Percentiles rank a stretch among this genome's conserved stretches.
phyloP scores from a whole-genome alignment of 2,888 invertebrate species.

The Gryllus longicercus region DNA sequence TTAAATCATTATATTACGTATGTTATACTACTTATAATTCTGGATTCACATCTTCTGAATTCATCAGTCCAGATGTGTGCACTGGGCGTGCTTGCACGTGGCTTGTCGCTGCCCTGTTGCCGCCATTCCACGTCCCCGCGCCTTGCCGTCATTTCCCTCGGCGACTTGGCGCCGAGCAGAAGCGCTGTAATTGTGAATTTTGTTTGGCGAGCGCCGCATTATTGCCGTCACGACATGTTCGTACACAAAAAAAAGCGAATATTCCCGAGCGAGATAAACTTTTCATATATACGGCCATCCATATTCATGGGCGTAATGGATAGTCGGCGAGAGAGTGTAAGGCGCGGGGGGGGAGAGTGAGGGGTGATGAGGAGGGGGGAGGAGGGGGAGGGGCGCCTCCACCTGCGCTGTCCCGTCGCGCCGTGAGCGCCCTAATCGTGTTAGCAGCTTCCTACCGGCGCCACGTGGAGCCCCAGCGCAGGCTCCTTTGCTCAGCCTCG shows the following conservation, averaged over 20 bases:
- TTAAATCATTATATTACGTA: no score
- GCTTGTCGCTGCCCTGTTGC: no score
- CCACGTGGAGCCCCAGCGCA: neutral
- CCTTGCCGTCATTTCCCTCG: no score
- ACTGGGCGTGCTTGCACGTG: no score
- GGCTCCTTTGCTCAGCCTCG: no score
- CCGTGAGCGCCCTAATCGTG: neutral
- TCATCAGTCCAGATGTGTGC: no score
- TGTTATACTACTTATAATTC: no score
- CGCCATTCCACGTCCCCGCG: no score
- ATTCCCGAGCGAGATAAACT: neutral
- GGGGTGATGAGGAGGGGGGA: neutral
- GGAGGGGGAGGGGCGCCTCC: neutral
- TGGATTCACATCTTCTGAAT: no score
- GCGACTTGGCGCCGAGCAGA: no score
- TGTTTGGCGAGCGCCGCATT: neutral
- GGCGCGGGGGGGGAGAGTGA: neutral
- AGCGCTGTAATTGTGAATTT: no score
- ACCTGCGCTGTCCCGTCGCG: neutral
- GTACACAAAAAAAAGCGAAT: constrained; percentile 4
- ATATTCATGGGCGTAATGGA: constrained; percentile 1
- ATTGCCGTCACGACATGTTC: neutral
- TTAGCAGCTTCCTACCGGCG: neutral
- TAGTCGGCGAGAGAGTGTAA: neutral
- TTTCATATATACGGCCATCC: constrained; percentile 17